Conservation (phyloP, 2,797 vertebrate genomes). For the Alectoris magna region DNA sequence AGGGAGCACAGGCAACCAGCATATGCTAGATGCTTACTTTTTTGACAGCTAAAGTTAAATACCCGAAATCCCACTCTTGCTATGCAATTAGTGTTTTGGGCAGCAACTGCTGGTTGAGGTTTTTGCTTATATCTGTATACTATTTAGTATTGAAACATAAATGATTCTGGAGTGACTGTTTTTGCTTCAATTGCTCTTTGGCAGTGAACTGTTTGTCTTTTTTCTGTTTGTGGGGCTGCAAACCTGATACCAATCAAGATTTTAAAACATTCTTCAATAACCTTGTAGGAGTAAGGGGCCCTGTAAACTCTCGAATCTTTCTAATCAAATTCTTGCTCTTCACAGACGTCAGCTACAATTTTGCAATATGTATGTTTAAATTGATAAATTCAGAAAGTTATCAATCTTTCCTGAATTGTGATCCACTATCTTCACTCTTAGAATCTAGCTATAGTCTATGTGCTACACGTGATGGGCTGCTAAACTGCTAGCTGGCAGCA, state of each 20-base stretch:
- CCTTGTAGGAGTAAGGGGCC: neutral
- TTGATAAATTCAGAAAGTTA: neutral
- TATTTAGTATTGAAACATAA: slow-evolving; percentile 5
- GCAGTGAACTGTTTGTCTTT: neutral
- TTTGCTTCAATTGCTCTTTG: neutral
- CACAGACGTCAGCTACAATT: neutral
- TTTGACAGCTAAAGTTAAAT: slow-evolving; percentile 16
- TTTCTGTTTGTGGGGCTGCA: neutral
- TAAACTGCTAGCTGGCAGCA: neutral
- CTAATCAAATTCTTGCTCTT: neutral
- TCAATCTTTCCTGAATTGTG: neutral
- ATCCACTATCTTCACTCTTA: neutral
- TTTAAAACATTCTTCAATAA: neutral
- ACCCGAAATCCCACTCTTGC: neutral
- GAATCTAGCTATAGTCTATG: neutral
- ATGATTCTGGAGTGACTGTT: neutral
- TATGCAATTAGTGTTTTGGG: neutral
- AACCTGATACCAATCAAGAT: neutral
- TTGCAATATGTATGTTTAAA: neutral
- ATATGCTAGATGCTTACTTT: neutral
- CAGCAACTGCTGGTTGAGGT: neutral
- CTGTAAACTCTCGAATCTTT: neutral
- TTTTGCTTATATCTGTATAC: neutral
- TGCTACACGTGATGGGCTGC: neutral
- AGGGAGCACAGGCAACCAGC: neutral